Evolutionary conservation across 2,113 vertebrate species (phyloP), one percentile per base, ranked within the genome.

Genomic region (Poeciliopsis retropinna): DNA sequence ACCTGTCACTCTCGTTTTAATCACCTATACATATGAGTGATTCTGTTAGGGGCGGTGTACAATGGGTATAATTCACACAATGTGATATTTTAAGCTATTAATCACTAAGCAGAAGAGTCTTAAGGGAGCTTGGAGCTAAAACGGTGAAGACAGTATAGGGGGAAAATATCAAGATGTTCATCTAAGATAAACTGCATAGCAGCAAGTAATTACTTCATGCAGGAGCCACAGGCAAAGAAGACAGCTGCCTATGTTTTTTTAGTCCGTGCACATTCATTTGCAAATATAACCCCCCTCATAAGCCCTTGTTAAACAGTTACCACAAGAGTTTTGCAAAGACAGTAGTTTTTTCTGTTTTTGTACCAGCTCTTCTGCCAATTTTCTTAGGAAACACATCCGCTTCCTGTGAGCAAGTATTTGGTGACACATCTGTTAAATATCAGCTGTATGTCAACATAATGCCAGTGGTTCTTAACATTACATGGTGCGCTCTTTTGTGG

Each of bases 1-100:
- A 80, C 73, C 84, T 76, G 79, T 86, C 85, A 81, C 66, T 80
- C 81, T 78, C 0, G 2, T 80, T 87, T 89, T 90, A 91, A 93
- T 93, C 86, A 89, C 76, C 73, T 78, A 22, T 72, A 79, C 32
- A 47, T 86, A 44, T 72, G 79, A 88, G 76, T 70, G 69, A 86
- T 64, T 83, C 34, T 71, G 70, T 87, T 88, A 73, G 63, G 32
- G 62, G 67, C 64, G 39, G 47, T 57, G 60, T 57, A 78, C 75
- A 80, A 61, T 62, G 44, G 17, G 41, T 64, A 51, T 51, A 83
- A 78, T 74, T 88, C 80, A 80, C 72, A 82, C 75, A 74, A 81
- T 70, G 51, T n/a, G 75, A 37, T 82, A 80, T 87, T 87, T 87
- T 78, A 85, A 87, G 73, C 60, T 0, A 30, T 73, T 82, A 88